A percentile compares a stretch with the other conserved stretches of the same genome.
Conservation (phyloP, 2,797 vertebrate genomes). For the Falco columbarius region DNA sequence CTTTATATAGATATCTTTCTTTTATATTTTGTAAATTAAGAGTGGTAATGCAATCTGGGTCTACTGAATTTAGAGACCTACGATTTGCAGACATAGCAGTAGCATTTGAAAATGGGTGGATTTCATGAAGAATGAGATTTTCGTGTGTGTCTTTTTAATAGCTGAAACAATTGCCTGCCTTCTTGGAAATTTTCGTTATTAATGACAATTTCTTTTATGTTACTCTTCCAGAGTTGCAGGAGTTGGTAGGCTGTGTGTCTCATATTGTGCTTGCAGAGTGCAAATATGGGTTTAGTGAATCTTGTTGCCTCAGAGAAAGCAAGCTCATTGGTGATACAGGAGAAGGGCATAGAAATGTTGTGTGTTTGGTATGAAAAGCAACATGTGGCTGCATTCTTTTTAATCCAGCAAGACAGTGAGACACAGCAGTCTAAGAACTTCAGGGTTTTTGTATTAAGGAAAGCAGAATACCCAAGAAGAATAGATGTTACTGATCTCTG, state of each 20-base stretch:
- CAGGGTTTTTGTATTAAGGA: neutral
- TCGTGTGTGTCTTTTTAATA: neutral
- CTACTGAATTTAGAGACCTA: neutral
- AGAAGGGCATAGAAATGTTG: neutral
- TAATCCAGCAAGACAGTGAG: neutral
- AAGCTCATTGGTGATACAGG: neutral
- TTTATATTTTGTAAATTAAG: neutral
- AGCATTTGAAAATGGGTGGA: neutral
- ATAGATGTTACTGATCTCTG: constrained; percentile 20
- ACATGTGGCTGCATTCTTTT: neutral
- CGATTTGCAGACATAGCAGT: neutral
- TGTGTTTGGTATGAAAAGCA: neutral
- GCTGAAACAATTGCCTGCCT: neutral
- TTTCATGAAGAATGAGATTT: neutral
- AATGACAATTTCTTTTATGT: neutral
- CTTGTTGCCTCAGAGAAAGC: neutral
- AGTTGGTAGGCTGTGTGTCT: neutral
- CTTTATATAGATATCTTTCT: neutral
- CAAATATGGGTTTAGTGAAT: neutral
- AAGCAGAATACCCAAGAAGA: neutral
- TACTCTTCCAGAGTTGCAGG: neutral
- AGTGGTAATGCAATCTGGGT: neutral
- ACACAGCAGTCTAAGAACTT: neutral
- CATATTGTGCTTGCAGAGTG: neutral
- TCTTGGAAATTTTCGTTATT: neutral